phyloP scores from a whole-genome alignment of 1,140 invertebrate genomes.

The Drosophila sp. region DNA sequence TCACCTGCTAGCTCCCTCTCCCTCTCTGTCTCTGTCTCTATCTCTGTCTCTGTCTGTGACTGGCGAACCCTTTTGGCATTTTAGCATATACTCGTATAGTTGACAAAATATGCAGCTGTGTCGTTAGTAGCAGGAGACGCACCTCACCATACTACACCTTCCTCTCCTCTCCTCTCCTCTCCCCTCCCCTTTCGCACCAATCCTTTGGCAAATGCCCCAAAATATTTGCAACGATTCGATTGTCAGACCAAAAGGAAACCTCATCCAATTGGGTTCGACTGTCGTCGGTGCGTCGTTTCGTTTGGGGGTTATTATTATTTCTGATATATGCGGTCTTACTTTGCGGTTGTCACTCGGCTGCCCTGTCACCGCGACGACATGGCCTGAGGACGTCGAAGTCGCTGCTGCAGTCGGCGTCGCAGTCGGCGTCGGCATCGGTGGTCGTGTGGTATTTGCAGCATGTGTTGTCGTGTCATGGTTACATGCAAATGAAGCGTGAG shows the following conservation, averaged over 20 bases:
- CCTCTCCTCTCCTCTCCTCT: background rate
- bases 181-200: no score
- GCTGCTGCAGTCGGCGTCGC: background rate
- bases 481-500: constrained; percentile 82
- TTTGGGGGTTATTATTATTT: constrained; percentile 77
- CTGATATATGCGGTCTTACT: constrained; percentile 82
- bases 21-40: background rate
- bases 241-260: constrained; percentile 50
- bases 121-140: constrained; percentile 48
- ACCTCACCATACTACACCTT: no score
- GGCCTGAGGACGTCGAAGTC: constrained; percentile 13
- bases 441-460: constrained; percentile 54
- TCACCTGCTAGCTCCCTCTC: background rate
- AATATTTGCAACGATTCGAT: constrained; percentile 81
- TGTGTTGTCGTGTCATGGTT: constrained; percentile 65
- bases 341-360: constrained; percentile 75
- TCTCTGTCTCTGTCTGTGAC: constrained; percentile 12
- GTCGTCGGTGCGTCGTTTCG: constrained; percentile 24
- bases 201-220: constrained; percentile 19
- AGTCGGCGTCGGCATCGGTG: constrained; percentile 14
- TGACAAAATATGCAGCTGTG: constrained; percentile 80
- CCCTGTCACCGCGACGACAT: constrained; percentile 30
- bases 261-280: constrained; percentile 56
- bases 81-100: constrained; percentile 37
- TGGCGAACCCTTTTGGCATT: constrained; percentile 42